Base-by-base conservation (phyloP, 2,113 vertebrate species). In the Cyanoderma ruficeps region DNA sequence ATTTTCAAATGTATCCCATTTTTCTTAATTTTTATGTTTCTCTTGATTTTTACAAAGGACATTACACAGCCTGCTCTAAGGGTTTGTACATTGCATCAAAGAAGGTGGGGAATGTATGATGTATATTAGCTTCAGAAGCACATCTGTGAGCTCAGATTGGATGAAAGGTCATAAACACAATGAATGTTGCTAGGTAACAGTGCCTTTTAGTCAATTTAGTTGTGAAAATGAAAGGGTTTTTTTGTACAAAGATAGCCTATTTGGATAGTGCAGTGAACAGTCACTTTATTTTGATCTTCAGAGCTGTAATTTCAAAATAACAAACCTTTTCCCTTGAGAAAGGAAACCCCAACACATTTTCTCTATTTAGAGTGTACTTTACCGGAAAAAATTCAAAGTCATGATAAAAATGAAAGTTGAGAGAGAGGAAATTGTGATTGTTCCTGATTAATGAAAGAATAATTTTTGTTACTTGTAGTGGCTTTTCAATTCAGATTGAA, bases 101-200 rank as follows among this genome's bases (percentile, higher is more conserved):
- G 94, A 94, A 97, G 96, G 97, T 78, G 88, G 95, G 94, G 90
- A 96, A 96, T 97, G 83, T 96, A 94, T 97, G 94, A 97, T 98
- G 96, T 98, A 98, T 97, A 98, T 98, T 98, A 98, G 98, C 96
- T 98, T 98, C 96, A 98, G 97, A 97, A 98, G 94, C 97, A 98
- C 98, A 98, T 98, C 98, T 98, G 97, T 98, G 98, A 97, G 97
- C 96, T 98, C 95, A 98, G 97, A 98, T 98, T 98, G 97, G 98
- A 98, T 97, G 96, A 97, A 98, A 98, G 98, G 98, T 98, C 98
- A 98, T 97, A 97, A 98, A 98, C 97, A 98, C 98, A 98, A 98
- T 98, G 98, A 97, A 97, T 98, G 98, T 98, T 98, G 98, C 98
- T 98, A 98, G 98, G 98, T 98, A 98, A 98, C 98, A 95, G 96